Percentiles rank a stretch among this genome's conserved stretches.
These are phyloP conservation scores for Ibycter americanus DNA, from an alignment of 2,797 vertebrate genomes.

Conservation along the genomic window DNA sequence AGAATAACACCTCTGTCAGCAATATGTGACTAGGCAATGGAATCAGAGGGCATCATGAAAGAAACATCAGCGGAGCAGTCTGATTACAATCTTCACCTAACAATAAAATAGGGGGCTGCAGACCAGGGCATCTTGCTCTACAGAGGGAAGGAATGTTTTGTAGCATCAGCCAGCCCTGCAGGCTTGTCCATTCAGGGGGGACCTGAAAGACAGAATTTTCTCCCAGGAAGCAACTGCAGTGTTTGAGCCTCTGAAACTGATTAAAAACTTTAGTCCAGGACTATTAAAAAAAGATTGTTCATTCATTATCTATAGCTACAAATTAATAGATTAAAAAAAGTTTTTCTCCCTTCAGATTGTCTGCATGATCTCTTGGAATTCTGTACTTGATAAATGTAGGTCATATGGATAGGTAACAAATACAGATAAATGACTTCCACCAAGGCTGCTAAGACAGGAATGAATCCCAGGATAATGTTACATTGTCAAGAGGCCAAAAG, in stretches of 20 bases:
- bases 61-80: background rate
- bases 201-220: background rate
- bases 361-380: conserved; percentile 11
- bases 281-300: background rate
- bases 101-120: background rate
- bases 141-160: background rate
- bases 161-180: background rate
- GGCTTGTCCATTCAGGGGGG: accelerated
- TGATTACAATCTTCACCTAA: background rate
- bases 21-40: background rate
- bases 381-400: conserved; percentile 46
- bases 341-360: background rate
- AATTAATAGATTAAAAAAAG: conserved; percentile 50
- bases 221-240: background rate
- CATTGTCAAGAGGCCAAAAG: conserved; percentile 61
- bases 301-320: conserved; percentile 27
- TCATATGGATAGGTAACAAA: background rate
- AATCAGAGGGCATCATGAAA: background rate
- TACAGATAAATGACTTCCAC: conserved; percentile 59
- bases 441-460: conserved; percentile 34
- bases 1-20: background rate
- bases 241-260: background rate
- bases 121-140: background rate
- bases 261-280: conserved; percentile 8
- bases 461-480: conserved; percentile 28